Evolutionary conservation across 2,797 vertebrate genomes (phyloP).

Genomic region (Acropternis orthonyx): DNA sequence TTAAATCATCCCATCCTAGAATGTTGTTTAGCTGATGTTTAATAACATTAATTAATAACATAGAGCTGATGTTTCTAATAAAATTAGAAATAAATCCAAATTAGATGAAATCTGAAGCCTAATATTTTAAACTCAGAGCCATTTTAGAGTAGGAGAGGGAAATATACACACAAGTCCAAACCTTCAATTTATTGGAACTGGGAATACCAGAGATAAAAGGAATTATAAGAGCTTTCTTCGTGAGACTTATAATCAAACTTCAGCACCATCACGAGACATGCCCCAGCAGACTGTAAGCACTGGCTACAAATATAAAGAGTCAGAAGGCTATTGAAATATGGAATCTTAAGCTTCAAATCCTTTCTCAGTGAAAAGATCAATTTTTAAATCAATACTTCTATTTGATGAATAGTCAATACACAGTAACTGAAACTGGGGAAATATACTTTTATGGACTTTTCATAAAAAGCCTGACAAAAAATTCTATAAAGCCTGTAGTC

Average conservation of each 20-base stretch:
- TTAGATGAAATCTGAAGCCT: not conserved
- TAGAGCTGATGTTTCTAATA: not conserved
- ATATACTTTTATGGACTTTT: not conserved
- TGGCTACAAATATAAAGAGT: not conserved
- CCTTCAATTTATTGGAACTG: not conserved
- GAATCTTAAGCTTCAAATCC: not conserved
- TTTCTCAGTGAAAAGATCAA: not conserved
- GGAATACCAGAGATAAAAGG: not conserved
- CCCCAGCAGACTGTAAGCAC: not conserved
- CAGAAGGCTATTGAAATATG: not conserved
- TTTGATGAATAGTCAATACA: not conserved
- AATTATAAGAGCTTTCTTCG: not conserved
- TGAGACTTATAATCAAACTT: not conserved
- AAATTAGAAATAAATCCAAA: not conserved
- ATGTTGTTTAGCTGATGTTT: not conserved
- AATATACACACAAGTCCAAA: not conserved
- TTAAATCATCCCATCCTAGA: not conserved
- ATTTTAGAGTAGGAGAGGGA: not conserved
- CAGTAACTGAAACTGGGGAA: not conserved
- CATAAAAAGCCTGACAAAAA: not conserved
- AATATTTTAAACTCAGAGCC: not conserved
- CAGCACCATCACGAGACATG: not conserved
- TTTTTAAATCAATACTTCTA: slow-evolving; percentile 13
- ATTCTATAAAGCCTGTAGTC: not conserved
- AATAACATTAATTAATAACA: not conserved